phyloP scores from a whole-genome alignment of 2,888 invertebrate genomes.

The Gisinianus flammeolus region DNA sequence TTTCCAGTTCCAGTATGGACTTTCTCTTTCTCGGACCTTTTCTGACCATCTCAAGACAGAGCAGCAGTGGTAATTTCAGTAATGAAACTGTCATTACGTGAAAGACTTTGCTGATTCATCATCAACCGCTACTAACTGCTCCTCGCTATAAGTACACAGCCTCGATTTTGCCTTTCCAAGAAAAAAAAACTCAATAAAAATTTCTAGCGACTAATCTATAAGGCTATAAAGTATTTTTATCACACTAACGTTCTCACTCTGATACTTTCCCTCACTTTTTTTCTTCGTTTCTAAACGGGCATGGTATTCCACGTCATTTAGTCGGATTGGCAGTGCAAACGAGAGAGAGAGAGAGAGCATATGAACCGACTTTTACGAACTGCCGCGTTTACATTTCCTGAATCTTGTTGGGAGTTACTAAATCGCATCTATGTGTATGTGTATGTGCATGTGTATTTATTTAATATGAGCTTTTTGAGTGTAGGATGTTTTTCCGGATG shows the following conservation, averaged over 20 bases:
- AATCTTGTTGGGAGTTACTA: no score
- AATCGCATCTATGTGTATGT: no score
- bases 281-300: not conserved
- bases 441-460: no score
- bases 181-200: constrained; percentile 9
- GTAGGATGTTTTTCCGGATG: no score
- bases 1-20: not conserved
- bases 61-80: not conserved
- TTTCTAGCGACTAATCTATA: constrained; percentile 22
- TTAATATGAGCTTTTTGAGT: no score
- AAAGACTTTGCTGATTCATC: constrained; percentile 32
- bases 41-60: no score
- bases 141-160: no score
- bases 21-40: not conserved
- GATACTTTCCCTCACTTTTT: not conserved
- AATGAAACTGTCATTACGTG: constrained; percentile 29
- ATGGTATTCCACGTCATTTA: no score
- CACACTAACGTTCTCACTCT: not conserved
- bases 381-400: no score
- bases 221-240: constrained; percentile 23
- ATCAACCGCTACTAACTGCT: constrained; percentile 13
- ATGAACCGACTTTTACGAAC: no score
- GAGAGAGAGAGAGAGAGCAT: not conserved
- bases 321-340: no score
- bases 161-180: no score